These are phyloP conservation scores for Ennomos erosarius DNA, from an alignment of 2,888 invertebrate genomes.

Conservation along the genomic window DNA sequence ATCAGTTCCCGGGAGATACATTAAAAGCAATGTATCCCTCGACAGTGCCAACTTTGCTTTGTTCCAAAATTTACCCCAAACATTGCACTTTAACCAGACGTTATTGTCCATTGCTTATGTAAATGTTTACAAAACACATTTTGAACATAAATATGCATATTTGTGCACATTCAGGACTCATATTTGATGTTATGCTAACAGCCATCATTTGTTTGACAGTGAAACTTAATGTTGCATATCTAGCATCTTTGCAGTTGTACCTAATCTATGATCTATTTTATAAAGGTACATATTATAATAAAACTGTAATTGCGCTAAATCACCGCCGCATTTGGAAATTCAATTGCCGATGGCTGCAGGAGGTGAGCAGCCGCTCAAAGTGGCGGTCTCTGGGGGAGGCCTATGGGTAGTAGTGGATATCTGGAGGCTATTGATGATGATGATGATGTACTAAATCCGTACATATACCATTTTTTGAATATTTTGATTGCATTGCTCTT, in stretches of 20 bases:
- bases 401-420: too few relatives aligned
- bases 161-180: slow-evolving; percentile 7
- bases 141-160: slow-evolving; percentile 5
- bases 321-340: too few relatives aligned
- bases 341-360: too few relatives aligned
- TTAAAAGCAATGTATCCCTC: slow-evolving; percentile 14
- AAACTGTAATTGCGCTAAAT: too few relatives aligned
- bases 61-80: slow-evolving; percentile 9
- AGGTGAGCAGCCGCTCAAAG: too few relatives aligned
- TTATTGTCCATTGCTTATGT: slow-evolving; percentile 18
- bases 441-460: too few relatives aligned
- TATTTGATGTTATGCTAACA: slow-evolving; percentile 5
- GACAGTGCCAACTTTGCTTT: slow-evolving; percentile 8
- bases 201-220: slow-evolving; percentile 14
- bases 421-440: too few relatives aligned
- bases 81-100: slow-evolving; percentile 20
- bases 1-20: slow-evolving; percentile 12
- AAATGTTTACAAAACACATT: slow-evolving; percentile 10
- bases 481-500: too few relatives aligned
- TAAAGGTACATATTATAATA: too few relatives aligned
- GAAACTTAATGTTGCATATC: slow-evolving; percentile 9
- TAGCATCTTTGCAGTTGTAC: neutral
- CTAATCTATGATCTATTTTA: too few relatives aligned
- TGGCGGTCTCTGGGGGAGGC: too few relatives aligned
- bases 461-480: too few relatives aligned